Percentiles rank a stretch among this genome's conserved stretches.
Evolutionary conservation across 2,113 vertebrate species (phyloP).

Genomic region (Aptenodytes forsteri): DNA sequence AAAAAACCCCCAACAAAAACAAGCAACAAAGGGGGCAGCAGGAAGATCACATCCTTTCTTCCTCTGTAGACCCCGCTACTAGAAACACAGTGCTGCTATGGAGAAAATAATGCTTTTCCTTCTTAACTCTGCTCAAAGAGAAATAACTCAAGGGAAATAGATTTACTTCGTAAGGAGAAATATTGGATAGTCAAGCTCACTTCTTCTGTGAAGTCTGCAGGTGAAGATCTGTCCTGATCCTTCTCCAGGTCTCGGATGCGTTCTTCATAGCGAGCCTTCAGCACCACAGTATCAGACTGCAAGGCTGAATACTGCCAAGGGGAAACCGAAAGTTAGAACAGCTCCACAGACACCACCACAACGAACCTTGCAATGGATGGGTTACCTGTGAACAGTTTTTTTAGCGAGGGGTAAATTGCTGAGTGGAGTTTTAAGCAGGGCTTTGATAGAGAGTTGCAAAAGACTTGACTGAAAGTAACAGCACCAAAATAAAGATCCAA

Average conservation of each 20-base stretch:
- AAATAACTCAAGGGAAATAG: not conserved
- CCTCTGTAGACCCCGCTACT: not conserved
- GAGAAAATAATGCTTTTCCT: fast-evolving
- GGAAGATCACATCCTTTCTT: not conserved
- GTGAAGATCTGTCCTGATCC: not conserved
- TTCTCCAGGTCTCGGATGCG: conserved; percentile 66
- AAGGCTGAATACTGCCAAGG: conserved; percentile 67
- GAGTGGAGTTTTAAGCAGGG: not conserved
- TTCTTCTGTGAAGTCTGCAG: conserved; percentile 79
- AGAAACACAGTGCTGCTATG: not conserved
- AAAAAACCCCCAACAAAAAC: too few relatives aligned
- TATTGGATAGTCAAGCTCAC: conserved; percentile 54
- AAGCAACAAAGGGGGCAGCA: not conserved
- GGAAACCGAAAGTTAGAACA: not conserved
- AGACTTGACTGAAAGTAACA: not conserved
- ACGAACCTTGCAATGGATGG: fast-evolving
- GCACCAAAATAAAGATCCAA: not conserved
- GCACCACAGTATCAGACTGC: conserved; percentile 64
- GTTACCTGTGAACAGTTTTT: fast-evolving
- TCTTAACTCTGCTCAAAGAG: not conserved
- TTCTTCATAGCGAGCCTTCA: conserved; percentile 73
- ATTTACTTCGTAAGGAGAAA: not conserved
- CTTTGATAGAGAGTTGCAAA: not conserved
- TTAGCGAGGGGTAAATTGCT: not conserved
- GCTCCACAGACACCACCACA: not conserved